These are phyloP conservation scores for Pammene aurita DNA, from an alignment of 2,888 invertebrate genomes.

Conservation along the genomic window DNA sequence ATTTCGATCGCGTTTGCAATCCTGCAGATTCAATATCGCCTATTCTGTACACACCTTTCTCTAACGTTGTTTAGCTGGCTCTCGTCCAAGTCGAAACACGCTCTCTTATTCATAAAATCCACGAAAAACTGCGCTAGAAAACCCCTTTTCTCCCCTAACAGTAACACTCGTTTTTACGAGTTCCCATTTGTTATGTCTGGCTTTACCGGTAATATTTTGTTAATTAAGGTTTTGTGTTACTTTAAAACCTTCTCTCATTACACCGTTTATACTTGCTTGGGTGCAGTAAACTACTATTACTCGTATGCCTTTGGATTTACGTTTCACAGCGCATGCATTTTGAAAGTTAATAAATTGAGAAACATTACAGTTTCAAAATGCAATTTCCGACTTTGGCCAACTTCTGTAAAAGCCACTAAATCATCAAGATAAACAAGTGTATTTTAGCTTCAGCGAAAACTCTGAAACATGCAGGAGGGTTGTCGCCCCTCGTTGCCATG, in stretches of 20 bases:
- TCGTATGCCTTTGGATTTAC: background rate
- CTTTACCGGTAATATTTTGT: conserved; percentile 37
- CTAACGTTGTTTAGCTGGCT: conserved; percentile 47
- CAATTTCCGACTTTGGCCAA: conserved; percentile 2
- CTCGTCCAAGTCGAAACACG: conserved; percentile 54
- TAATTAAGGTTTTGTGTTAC: conserved; percentile 15
- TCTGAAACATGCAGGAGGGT: conserved; percentile 59
- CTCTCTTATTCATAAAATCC: conserved; percentile 48
- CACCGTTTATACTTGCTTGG: background rate
- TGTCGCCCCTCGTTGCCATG: conserved; percentile 75
- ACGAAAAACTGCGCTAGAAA: conserved; percentile 42
- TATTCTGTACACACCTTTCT: conserved; percentile 27
- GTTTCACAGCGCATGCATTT: background rate
- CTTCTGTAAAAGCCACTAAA: conserved; percentile 20
- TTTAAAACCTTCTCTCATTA: background rate
- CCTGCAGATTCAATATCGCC: conserved; percentile 13
- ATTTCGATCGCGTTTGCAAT: conserved; percentile 17
- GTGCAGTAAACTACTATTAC: background rate
- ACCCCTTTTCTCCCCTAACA: conserved; percentile 5
- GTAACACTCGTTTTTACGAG: conserved; percentile 30
- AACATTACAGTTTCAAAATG: background rate
- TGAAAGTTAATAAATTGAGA: conserved; percentile 4
- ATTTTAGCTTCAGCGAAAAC: conserved; percentile 39
- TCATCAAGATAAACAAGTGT: conserved; percentile 27
- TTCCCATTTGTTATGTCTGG: conserved; percentile 49